Evolutionary conservation across 2,888 invertebrate species (phyloP).

Genomic region (Protodeltote pygarga): DNA sequence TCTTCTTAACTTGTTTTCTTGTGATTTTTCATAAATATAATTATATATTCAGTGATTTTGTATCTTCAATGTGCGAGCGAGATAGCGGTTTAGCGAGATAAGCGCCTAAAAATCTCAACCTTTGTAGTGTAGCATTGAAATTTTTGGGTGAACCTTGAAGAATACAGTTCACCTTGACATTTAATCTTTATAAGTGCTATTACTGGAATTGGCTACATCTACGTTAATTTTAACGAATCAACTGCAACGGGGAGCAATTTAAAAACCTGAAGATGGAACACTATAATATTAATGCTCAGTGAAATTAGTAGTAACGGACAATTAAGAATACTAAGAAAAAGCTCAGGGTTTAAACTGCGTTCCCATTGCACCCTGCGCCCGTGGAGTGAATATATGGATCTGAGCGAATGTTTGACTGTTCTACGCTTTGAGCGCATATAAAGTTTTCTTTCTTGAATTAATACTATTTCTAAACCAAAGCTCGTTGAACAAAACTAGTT

Average conservation of each 20-base stretch:
- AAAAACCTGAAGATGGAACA: conserved; percentile 11
- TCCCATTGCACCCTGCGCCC: too few relatives aligned
- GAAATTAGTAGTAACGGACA: conserved; percentile 45
- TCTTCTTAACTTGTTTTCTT: too few relatives aligned
- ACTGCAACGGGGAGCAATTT: conserved; percentile 18
- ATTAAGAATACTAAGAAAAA: conserved; percentile 48
- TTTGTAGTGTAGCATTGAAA: not conserved
- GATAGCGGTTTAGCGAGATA: too few relatives aligned
- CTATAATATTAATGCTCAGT: conserved; percentile 23
- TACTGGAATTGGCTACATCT: conserved; percentile 5
- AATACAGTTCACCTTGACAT: not conserved
- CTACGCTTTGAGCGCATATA: too few relatives aligned
- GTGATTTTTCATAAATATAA: too few relatives aligned
- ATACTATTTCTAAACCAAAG: too few relatives aligned
- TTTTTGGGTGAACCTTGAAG: not conserved
- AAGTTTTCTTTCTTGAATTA: too few relatives aligned
- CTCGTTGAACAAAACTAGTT: too few relatives aligned
- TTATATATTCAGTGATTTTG: too few relatives aligned
- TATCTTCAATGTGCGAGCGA: too few relatives aligned
- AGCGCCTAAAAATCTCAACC: not conserved
- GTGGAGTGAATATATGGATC: too few relatives aligned
- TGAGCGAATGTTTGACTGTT: too few relatives aligned
- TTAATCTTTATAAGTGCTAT: conserved; percentile 4
- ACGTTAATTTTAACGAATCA: conserved; percentile 14
- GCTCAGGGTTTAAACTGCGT: conserved; percentile 30